Base-by-base conservation (phyloP, 2,113 vertebrate genomes). In the Muntiacus muntjak region DNA sequence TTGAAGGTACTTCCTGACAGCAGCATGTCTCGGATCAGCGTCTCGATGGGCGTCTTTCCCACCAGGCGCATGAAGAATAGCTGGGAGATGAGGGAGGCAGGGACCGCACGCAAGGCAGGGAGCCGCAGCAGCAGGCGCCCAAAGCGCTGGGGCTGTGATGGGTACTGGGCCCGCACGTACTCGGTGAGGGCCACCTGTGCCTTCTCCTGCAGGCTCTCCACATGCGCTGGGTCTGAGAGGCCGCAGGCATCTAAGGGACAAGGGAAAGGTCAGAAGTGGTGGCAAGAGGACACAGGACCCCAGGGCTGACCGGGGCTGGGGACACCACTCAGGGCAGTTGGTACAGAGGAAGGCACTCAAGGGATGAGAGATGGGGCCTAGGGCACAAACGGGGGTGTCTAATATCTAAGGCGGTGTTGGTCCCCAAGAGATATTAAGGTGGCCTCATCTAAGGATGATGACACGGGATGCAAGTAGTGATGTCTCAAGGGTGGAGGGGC, bases 1-100 rank as follows among this genome's bases (percentile, higher is more conserved):
- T 99, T 99, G 99, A 99, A 99, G 84, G 99, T 99, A 98, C 99
- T 99, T 83, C 99, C 99, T 0, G 99, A 99, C 74, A 99, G 99
- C 97, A 99, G 99, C 99, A 99, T 99, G 99, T 99, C 99, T 13
- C 99, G 99, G 98, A 99, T 99, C 23, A 99, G 99, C 0, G 99
- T 99, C 98, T 99, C 99, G 3, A 99, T 99, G 98, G 99, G 99
- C 0, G 99, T 99, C 98, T 99, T 99, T 52, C 99, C 99, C 82
- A 99, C 99, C 91, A 99, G 99, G 62, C 99, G 99, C 99, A 99
- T 99, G 98, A 99, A 99, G 98, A 99, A 99, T 81, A 99, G 99
- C 98, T 99, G 99, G 2, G 99, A 99, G 98, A 99, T 99, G 99
- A 99, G 99, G 45, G 98, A 99, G 58, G 99, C 99, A 0, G 99